Evolutionary conservation across 2,797 vertebrate species (phyloP).

Genomic region (Melanotaenia parkinsoni): DNA sequence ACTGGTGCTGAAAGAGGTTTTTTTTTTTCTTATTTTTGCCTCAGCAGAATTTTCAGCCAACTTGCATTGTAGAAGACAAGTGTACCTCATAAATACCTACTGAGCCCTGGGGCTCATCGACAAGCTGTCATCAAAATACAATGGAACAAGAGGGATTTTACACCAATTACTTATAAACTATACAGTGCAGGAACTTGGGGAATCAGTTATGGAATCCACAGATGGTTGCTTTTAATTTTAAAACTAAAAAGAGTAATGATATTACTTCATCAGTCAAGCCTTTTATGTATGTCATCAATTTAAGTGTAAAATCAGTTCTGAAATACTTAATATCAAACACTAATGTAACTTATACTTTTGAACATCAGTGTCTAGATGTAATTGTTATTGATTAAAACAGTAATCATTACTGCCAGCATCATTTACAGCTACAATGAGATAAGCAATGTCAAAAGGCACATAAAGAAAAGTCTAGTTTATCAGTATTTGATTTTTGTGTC

Average conservation of each 20-base stretch:
- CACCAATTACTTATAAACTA: conserved; percentile 53
- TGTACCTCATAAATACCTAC: conserved; percentile 40
- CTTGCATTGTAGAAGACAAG: conserved; percentile 16
- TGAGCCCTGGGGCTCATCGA: conserved; percentile 46
- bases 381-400: conserved; percentile 4
- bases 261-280: background rate
- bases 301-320: background rate
- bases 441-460: background rate
- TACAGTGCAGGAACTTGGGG: conserved; percentile 17
- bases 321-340: conserved; percentile 13
- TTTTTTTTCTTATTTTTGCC: conserved; percentile 32
- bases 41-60: conserved; percentile 39
- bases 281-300: background rate
- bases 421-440: conserved; percentile 14
- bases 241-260: conserved; percentile 2
- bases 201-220: conserved; percentile 25
- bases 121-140: conserved; percentile 56
- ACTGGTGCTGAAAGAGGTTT: conserved; percentile 23
- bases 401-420: background rate
- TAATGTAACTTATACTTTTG: background rate
- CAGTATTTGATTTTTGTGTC: conserved; percentile 42
- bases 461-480: conserved; percentile 8
- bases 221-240: conserved; percentile 17
- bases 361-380: background rate
- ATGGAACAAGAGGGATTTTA: conserved; percentile 46